A percentile compares a stretch with the other conserved stretches of the same genome.
These are phyloP conservation scores for Eudyptes chrysolophus DNA, from an alignment of 2,113 vertebrate species.

Conservation along the genomic window DNA sequence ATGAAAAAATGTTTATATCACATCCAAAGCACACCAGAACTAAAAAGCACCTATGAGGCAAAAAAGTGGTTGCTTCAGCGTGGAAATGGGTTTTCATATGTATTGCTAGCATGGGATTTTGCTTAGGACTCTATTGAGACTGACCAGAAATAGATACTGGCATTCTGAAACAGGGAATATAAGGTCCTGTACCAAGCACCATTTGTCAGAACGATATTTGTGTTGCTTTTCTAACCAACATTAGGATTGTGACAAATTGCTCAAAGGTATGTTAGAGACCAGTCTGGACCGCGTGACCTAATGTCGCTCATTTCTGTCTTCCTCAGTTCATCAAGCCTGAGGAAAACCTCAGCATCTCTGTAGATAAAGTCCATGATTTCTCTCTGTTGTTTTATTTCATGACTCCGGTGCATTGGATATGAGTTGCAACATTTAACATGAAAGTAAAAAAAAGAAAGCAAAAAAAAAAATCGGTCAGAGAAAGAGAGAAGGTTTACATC, in stretches of 20 bases:
- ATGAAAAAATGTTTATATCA: neutral
- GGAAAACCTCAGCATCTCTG: neutral
- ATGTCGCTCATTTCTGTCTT: neutral
- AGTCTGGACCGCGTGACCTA: neutral
- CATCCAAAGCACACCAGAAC: neutral
- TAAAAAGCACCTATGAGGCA: neutral
- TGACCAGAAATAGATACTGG: neutral
- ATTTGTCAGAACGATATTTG: neutral
- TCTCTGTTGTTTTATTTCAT: neutral
- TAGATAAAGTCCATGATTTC: neutral
- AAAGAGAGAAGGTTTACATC: neutral
- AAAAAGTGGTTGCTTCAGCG: neutral
- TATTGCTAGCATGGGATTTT: neutral
- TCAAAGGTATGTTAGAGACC: neutral
- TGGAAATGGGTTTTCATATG: neutral
- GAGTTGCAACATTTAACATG: neutral
- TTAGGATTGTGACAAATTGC: neutral
- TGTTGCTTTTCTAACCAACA: neutral
- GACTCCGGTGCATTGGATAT: neutral
- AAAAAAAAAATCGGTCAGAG: neutral
- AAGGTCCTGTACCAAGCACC: neutral
- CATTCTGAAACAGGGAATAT: neutral
- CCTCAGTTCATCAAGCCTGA: neutral
- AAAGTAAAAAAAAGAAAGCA: neutral
- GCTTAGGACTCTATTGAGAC: neutral